These are phyloP conservation scores for Drosophila chauvacae DNA, from an alignment of 1,140 invertebrate species.

Conservation along the genomic window DNA sequence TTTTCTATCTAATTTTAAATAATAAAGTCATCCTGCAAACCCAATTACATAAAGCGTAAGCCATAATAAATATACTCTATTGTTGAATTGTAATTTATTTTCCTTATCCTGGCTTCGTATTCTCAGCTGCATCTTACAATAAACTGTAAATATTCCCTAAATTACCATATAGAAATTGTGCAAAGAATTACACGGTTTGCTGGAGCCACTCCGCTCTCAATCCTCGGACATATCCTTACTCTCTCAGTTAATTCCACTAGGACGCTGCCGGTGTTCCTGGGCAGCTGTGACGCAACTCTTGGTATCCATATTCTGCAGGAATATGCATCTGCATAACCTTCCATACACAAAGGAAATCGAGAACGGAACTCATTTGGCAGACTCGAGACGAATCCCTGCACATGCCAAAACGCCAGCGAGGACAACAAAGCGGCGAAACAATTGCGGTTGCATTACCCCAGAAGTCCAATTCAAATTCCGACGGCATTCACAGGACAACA, in stretches of 20 bases:
- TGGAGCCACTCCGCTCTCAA: constrained; percentile 2
- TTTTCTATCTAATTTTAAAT: not conserved
- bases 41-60: not conserved
- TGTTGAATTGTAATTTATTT: not conserved
- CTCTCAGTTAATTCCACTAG: constrained; percentile 13
- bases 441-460: constrained; percentile 77
- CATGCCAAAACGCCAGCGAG: constrained; percentile 72
- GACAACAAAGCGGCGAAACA: constrained; percentile 58
- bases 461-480: constrained; percentile 50
- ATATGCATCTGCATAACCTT: constrained; percentile 59
- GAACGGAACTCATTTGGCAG: constrained; percentile 59
- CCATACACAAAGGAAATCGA: constrained; percentile 17
- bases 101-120: not conserved
- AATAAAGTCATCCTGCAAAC: rapidly evolving
- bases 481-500: constrained; percentile 11
- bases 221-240: constrained; percentile 1
- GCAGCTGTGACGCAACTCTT: constrained; percentile 68
- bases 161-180: not conserved
- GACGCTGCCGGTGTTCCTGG: constrained; percentile 13
- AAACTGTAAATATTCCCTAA: not conserved
- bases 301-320: constrained; percentile 14
- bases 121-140: not conserved
- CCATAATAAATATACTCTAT: not conserved
- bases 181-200: not conserved
- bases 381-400: constrained; percentile 59